These are phyloP conservation scores for Boulengeromyrus knoepffleri DNA, from an alignment of 2,113 vertebrate species.

Conservation along the genomic window DNA sequence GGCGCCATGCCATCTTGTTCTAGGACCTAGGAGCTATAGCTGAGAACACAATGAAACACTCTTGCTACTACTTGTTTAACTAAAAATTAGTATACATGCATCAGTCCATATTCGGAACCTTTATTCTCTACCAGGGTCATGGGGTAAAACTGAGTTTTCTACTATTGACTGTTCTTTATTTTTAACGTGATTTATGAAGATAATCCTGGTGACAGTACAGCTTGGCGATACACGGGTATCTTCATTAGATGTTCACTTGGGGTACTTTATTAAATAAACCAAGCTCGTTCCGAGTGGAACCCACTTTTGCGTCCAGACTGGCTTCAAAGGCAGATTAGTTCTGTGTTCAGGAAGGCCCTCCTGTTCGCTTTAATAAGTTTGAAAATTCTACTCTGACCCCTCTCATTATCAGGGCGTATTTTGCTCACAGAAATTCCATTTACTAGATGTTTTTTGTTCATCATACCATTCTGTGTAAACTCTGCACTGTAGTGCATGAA, in stretches of 20 bases:
- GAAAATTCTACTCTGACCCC: background rate
- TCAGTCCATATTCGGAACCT: background rate
- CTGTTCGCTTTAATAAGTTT: background rate
- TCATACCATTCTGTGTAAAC: background rate
- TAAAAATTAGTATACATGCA: background rate
- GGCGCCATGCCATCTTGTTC: background rate
- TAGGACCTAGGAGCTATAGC: background rate
- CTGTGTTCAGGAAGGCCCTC: background rate
- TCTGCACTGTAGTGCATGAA: background rate
- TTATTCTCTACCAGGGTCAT: background rate
- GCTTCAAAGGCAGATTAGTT: background rate
- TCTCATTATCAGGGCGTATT: background rate
- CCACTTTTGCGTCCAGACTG: background rate
- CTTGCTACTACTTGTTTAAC: background rate
- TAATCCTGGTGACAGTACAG: background rate
- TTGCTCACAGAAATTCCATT: background rate
- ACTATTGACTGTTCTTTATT: background rate
- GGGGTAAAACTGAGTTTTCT: background rate
- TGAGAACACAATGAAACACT: background rate
- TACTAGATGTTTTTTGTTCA: background rate
- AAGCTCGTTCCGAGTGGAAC: background rate
- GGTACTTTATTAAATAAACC: background rate
- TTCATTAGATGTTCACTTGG: background rate
- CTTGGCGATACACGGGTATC: background rate
- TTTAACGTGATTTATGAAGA: background rate